A percentile compares a stretch with the other conserved stretches of the same genome.
Conservation (phyloP, 2,888 invertebrate species). For the Drosophila putrida region DNA sequence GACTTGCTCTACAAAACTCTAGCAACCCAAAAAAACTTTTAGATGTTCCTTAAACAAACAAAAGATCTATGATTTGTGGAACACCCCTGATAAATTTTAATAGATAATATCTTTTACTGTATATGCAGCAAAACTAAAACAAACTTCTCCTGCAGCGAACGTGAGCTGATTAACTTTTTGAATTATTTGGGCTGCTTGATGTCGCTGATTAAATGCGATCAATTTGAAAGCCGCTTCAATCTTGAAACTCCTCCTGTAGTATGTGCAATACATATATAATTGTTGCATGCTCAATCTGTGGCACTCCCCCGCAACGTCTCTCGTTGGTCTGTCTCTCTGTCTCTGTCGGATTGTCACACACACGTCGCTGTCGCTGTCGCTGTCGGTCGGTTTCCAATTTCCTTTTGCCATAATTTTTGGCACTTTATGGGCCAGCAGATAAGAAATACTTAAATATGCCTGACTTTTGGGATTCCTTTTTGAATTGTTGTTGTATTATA, state of each 20-base stretch:
- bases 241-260: conserved; percentile 7
- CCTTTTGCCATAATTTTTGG: conserved; percentile 77
- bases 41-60: too few species aligned
- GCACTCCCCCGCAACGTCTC: conserved; percentile 8
- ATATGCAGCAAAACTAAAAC: not conserved
- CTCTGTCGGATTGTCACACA: conserved; percentile 14
- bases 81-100: too few species aligned
- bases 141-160: not conserved
- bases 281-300: conserved; percentile 12
- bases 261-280: conserved; percentile 12
- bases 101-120: too few species aligned
- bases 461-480: conserved; percentile 32
- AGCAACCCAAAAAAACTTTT: too few species aligned
- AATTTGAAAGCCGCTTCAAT: not conserved
- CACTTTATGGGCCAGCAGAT: conserved; percentile 70
- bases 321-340: not conserved
- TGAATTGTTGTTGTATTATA: conserved; percentile 11
- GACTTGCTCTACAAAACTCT: too few species aligned
- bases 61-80: too few species aligned
- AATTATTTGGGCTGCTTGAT: not conserved
- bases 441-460: conserved; percentile 57
- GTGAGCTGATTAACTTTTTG: conserved; percentile 3
- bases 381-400: conserved; percentile 58
- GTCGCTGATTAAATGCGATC: conserved; percentile 17
- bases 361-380: conserved; percentile 18